Base-by-base conservation (phyloP, 2,888 invertebrate species). In the Hybos culiciformis region DNA sequence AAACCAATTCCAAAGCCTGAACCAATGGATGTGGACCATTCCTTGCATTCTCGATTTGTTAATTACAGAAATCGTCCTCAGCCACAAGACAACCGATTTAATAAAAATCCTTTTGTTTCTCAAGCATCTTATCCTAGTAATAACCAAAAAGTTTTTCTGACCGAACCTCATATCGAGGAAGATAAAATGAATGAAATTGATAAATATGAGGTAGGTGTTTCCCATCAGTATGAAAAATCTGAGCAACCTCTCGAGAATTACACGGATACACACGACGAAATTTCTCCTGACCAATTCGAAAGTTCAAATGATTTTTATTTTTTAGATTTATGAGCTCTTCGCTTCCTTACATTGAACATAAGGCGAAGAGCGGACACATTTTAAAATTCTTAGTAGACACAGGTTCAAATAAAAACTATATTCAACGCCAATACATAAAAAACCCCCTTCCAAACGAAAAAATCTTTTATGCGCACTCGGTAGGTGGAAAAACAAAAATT, bases 341-440 rank as follows among this genome's bases (percentile, higher is more conserved):
- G 42, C 42, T 46, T 9, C 42, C 46, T 8, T 46, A 46, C 19
- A 33, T 46, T 14, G 37, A 42, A 36, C 26, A 42, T 20, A 17
- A 12, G 24, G 37, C 37, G 37, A 37, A 37, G 37, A 37, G 38
- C 41, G 43, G 43, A 37, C 34, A 43, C 37, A 18, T 33, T 32
- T 24, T 46, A 32, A 46, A 46, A 40, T 42, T 46, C 20, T 23
- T 42, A 15, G 38, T 46, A 20, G 41, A 43, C 21, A 46, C 43
- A 12, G 42, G 42, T 15, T 43, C 41, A n/a, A 46, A 46, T n/a
- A 33, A 43, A 7, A 42, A 46, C 24, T 43, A 40, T 17, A 37
- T 46, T 24, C 17, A 37, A 24, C 24, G 40, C 14, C 21, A 18
- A 15, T 41, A 33, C 2, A 23, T 43, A 15, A 31, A 36, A 38